phyloP scores from a whole-genome alignment of 1,140 invertebrate genomes.

The Harlomillsia oculata region DNA sequence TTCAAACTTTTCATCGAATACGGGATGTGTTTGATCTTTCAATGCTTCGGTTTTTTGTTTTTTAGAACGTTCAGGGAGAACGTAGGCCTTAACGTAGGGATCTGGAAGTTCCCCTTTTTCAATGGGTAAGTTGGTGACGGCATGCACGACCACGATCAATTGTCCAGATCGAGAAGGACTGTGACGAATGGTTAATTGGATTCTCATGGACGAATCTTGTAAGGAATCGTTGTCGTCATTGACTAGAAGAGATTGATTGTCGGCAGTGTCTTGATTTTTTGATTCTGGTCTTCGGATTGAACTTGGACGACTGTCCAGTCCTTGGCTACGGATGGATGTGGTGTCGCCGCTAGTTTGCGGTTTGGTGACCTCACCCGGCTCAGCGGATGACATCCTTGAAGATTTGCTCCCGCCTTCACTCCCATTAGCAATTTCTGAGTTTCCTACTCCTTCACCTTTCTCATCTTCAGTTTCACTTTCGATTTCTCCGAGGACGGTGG shows the following conservation, averaged over 20 bases:
- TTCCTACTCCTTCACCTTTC: constrained; percentile 3
- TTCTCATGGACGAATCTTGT: constrained; percentile 33
- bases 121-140: constrained; percentile 59
- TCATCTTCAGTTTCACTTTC: constrained; percentile 4
- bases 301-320: not conserved
- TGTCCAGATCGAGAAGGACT: constrained; percentile 16
- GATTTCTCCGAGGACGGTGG: too few relatives aligned
- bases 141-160: constrained; percentile 35
- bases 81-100: constrained; percentile 87
- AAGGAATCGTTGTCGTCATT: not conserved
- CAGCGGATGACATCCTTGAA: too few relatives aligned
- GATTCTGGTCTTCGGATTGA: not conserved
- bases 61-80: constrained; percentile 75
- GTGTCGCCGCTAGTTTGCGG: not conserved
- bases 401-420: not conserved
- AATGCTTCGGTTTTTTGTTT: constrained; percentile 74
- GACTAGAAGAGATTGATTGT: not conserved
- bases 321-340: not conserved
- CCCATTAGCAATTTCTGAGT: not conserved
- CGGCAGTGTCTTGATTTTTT: not conserved
- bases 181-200: constrained; percentile 32
- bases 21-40: constrained; percentile 45
- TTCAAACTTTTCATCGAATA: constrained; percentile 47
- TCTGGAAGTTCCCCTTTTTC: constrained; percentile 84
- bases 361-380: not conserved